phyloP scores from a whole-genome alignment of 2,113 vertebrate genomes.

The Seriola dumerili region DNA sequence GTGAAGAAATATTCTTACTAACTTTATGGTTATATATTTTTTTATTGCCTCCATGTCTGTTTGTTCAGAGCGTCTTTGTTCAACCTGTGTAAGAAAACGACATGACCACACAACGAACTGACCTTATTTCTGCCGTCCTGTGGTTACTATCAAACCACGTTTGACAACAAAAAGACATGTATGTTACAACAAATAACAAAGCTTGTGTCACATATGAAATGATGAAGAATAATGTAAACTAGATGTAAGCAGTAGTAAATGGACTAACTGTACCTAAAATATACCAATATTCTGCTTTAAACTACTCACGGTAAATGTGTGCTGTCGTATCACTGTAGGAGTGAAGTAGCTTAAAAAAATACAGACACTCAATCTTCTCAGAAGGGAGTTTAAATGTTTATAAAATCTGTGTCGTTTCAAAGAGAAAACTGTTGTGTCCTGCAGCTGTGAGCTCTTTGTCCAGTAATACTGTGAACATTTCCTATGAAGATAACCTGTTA shows the following conservation, averaged over 20 bases:
- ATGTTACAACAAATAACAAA: neutral
- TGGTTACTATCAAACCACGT: neutral
- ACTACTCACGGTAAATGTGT: slow-evolving; percentile 19
- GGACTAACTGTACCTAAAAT: neutral
- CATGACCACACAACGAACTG: too few relatives aligned
- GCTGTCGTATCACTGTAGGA: slow-evolving; percentile 2
- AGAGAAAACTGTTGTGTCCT: neutral
- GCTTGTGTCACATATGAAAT: neutral
- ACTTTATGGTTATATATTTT: neutral
- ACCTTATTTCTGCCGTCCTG: neutral
- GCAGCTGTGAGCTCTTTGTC: slow-evolving; percentile 22
- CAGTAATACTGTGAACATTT: slow-evolving; percentile 33
- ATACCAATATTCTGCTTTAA: slow-evolving; percentile 18
- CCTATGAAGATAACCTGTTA: slow-evolving; percentile 15
- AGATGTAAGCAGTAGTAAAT: slow-evolving; percentile 10
- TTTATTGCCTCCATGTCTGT: neutral
- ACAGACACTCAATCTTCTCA: neutral
- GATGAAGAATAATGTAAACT: neutral
- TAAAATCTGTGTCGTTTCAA: slow-evolving; percentile 24
- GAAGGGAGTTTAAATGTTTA: slow-evolving; percentile 33
- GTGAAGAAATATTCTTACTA: neutral
- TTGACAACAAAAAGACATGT: neutral
- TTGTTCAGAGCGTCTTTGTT: neutral
- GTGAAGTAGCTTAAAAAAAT: slow-evolving; percentile 22
- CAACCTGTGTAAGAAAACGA: neutral